phyloP scores from a whole-genome alignment of 1,140 invertebrate genomes.

The Lutraria rhynchaena region DNA sequence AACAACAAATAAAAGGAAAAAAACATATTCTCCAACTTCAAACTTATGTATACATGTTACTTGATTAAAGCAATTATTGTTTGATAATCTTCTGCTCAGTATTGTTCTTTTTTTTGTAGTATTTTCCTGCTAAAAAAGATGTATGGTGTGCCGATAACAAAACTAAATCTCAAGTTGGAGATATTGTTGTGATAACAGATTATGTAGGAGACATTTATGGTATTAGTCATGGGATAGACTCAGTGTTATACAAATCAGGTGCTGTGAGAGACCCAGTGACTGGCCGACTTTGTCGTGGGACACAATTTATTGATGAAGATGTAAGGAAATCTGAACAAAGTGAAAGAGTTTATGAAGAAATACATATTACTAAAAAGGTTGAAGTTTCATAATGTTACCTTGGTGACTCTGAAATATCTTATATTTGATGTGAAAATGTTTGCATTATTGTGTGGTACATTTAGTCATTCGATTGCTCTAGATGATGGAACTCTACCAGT shows the following conservation, averaged over 20 bases:
- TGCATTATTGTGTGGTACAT: no score
- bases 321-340: constrained; percentile 44
- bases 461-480: no score
- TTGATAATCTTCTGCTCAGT: no score
- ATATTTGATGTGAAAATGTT: no score
- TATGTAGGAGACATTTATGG: no score
- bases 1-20: neutral
- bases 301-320: constrained; percentile 56
- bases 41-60: neutral
- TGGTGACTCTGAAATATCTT: no score
- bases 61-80: neutral
- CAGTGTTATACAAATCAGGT: constrained; percentile 56
- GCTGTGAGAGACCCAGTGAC: constrained; percentile 60
- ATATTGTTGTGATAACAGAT: constrained; percentile 38
- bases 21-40: neutral
- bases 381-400: no score
- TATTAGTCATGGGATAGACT: neutral
- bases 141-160: constrained; percentile 14
- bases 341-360: neutral
- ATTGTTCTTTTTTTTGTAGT: constrained; percentile 42
- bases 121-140: constrained; percentile 40
- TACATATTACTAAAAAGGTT: no score
- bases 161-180: constrained; percentile 16
- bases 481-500: no score
- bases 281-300: constrained; percentile 59